These are phyloP conservation scores for Geococcyx californianus DNA, from an alignment of 2,113 vertebrate species.

Conservation along the genomic window DNA sequence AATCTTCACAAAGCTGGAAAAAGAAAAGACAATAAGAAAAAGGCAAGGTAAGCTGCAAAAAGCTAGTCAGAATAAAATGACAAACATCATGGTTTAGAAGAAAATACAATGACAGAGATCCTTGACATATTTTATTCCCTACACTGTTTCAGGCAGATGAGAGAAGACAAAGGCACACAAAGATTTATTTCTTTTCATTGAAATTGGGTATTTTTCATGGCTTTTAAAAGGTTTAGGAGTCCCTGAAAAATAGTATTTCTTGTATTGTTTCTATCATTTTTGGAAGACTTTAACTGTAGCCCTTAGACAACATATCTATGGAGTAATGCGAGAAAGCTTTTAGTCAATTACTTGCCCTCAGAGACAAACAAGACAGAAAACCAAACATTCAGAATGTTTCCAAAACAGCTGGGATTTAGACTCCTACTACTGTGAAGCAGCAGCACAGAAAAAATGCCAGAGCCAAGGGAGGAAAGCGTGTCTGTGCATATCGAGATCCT, in stretches of 20 bases:
- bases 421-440: not conserved
- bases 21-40: not conserved
- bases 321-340: not conserved
- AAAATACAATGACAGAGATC: not conserved
- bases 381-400: not conserved
- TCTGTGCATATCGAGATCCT: not conserved
- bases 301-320: not conserved
- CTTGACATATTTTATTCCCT: not conserved
- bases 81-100: not conserved
- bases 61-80: not conserved
- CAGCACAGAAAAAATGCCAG: not conserved
- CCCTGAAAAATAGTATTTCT: not conserved
- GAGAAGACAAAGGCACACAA: not conserved
- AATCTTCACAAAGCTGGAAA: not conserved
- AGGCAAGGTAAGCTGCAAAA: not conserved
- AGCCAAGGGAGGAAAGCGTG: not conserved
- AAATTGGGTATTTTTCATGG: not conserved
- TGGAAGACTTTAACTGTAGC: not conserved
- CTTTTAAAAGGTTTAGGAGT: not conserved
- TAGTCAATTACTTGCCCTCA: not conserved
- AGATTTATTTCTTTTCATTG: not conserved
- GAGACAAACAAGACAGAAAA: not conserved
- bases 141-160: not conserved
- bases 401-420: conserved; percentile 1
- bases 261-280: not conserved